A percentile compares a stretch with the other conserved stretches of the same genome.
phyloP scores from a whole-genome alignment of 2,797 vertebrate species.

The Falco berigora region DNA sequence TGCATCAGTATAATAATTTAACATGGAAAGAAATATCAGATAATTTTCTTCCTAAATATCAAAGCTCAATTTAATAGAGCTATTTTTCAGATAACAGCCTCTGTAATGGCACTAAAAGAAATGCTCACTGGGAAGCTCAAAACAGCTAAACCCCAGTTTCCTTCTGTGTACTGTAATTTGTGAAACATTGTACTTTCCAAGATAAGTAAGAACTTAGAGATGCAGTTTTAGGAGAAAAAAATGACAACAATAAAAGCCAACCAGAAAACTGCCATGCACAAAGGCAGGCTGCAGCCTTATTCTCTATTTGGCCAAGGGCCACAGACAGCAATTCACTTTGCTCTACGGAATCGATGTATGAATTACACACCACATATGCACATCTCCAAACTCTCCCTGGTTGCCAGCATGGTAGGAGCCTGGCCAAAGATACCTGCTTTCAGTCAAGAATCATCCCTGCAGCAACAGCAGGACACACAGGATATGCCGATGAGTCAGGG shows the following conservation, averaged over 20 bases:
- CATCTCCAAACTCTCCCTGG: not conserved
- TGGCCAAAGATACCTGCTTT: not conserved
- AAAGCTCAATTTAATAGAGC: constrained; percentile 28
- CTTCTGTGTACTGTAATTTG: not conserved
- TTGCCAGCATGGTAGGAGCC: not conserved
- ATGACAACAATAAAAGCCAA: too few species aligned
- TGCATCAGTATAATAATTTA: not conserved
- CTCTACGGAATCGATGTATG: not conserved
- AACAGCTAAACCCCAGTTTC: not conserved
- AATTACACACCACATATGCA: not conserved
- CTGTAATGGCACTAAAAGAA: not conserved
- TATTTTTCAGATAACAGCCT: constrained; percentile 22
- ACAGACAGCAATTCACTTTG: not conserved
- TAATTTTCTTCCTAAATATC: constrained; percentile 13
- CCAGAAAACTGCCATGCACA: not conserved
- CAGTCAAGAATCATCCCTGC: not conserved
- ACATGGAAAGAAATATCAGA: not conserved
- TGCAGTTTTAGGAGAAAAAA: not conserved
- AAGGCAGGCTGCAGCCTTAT: not conserved
- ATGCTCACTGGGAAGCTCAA: not conserved
- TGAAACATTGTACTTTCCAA: not conserved
- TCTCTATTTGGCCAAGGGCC: not conserved
- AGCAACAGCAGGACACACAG: not conserved
- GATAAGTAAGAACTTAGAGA: not conserved
- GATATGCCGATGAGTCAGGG: not conserved